Percentiles rank a stretch among this genome's conserved stretches.
These are phyloP conservation scores for Saturnia japonica DNA, from an alignment of 2,888 invertebrate species.

Conservation along the genomic window DNA sequence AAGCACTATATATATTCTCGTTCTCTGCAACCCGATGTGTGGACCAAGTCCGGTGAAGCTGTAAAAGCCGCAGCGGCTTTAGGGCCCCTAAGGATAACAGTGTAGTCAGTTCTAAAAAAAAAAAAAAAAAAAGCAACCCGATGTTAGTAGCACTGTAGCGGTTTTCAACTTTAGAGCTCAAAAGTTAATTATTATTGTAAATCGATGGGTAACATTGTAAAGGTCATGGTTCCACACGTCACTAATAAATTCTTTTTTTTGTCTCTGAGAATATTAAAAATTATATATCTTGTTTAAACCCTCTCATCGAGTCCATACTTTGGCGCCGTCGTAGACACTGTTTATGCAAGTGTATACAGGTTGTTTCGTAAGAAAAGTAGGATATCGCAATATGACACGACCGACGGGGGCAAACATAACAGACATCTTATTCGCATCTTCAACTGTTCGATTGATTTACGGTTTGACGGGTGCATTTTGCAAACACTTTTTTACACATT, in stretches of 20 bases:
- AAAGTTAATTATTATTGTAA: too few species aligned
- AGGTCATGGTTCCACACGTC: too few species aligned
- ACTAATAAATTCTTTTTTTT: too few species aligned
- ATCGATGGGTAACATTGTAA: too few species aligned
- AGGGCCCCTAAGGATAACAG: too few species aligned
- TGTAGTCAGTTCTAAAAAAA: too few species aligned
- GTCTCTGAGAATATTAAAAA: too few species aligned
- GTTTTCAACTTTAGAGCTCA: too few species aligned
- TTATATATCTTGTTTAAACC: conserved; percentile 14
- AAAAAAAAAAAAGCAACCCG: too few species aligned
- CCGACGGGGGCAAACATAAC: conserved; percentile 42
- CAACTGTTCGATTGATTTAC: conserved; percentile 20
- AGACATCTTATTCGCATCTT: conserved; percentile 30
- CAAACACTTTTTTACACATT: conserved; percentile 11
- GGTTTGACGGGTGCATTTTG: conserved; percentile 19
- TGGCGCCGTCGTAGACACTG: conserved; percentile 41
- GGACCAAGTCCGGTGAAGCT: too few species aligned
- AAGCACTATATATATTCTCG: not conserved
- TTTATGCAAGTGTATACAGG: conserved; percentile 58
- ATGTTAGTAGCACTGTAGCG: too few species aligned
- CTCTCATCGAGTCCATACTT: conserved; percentile 13
- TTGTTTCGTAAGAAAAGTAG: conserved; percentile 52
- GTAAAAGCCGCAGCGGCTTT: too few species aligned
- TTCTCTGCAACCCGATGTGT: not conserved
- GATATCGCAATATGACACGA: conserved; percentile 43